phyloP scores from a whole-genome alignment of 1,140 invertebrate species.

The Calosoma granatense region DNA sequence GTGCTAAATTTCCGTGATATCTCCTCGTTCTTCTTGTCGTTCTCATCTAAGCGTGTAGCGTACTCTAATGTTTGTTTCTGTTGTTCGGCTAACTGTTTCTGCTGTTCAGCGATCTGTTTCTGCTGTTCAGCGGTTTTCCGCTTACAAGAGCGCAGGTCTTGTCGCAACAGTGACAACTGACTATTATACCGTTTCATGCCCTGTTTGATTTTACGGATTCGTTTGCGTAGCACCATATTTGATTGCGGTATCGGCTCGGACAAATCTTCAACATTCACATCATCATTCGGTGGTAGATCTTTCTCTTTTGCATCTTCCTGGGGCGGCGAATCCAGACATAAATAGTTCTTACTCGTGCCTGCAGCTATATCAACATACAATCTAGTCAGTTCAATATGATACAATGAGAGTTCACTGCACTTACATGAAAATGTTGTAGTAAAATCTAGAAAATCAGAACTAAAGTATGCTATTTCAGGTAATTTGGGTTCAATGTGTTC shows the following conservation, averaged over 20 bases:
- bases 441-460: conserved; percentile 68
- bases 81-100: conserved; percentile 63
- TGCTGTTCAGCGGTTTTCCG: conserved; percentile 70
- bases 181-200: conserved; percentile 81
- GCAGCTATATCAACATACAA: conserved; percentile 35
- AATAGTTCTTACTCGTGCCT: conserved; percentile 50
- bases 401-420: conserved; percentile 28
- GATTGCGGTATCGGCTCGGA: conserved; percentile 58
- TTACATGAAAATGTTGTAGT: conserved; percentile 56
- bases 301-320: conserved; percentile 32
- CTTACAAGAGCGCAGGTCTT: conserved; percentile 66
- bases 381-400: conserved; percentile 3
- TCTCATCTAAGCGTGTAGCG: conserved; percentile 70
- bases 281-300: conserved; percentile 35
- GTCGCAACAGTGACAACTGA: conserved; percentile 60
- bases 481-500: conserved; percentile 79
- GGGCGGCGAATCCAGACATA: conserved; percentile 50
- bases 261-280: conserved; percentile 43
- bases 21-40: conserved; percentile 83
- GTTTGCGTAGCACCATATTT: conserved; percentile 73
- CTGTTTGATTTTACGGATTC: conserved; percentile 76
- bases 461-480: conserved; percentile 78
- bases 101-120: conserved; percentile 72
- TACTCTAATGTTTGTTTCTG: conserved; percentile 70
- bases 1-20: conserved; percentile 79